Evolutionary conservation across 1,140 invertebrate genomes (phyloP).

Genomic region (Diorhabda carinulata): DNA sequence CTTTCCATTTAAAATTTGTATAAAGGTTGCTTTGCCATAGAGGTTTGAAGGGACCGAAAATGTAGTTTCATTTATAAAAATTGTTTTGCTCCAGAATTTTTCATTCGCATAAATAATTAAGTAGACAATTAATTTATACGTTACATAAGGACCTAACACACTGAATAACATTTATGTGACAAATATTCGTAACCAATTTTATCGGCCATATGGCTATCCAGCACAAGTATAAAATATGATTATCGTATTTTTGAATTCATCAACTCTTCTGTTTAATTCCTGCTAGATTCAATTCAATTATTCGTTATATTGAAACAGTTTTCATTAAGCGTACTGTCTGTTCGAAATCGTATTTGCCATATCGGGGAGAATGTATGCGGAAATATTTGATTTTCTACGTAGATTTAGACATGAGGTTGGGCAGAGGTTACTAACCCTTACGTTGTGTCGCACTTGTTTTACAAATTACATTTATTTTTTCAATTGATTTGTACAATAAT

Average conservation of each 20-base stretch:
- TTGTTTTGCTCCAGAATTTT: no score
- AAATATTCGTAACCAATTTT: not conserved
- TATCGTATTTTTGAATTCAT: not conserved
- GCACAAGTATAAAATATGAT: slow-evolving; percentile 1
- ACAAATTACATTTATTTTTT: no score
- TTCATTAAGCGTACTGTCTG: not conserved
- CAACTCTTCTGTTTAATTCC: not conserved
- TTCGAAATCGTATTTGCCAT: not conserved
- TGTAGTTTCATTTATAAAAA: no score
- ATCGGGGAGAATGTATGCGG: not conserved
- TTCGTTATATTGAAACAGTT: not conserved
- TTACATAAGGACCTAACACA: no score
- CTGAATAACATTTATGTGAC: no score
- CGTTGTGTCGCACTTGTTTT: no score
- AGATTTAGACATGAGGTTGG: not conserved
- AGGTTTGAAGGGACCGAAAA: no score
- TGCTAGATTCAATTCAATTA: not conserved
- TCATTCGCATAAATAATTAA: no score
- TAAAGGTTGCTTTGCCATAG: no score
- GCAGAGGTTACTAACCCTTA: not conserved
- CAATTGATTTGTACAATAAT: no score
- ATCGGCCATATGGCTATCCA: not conserved
- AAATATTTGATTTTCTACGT: not conserved
- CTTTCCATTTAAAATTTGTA: no score
- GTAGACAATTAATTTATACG: no score